phyloP scores from a whole-genome alignment of 2,888 invertebrate species.

The Trichogramma evanescens region DNA sequence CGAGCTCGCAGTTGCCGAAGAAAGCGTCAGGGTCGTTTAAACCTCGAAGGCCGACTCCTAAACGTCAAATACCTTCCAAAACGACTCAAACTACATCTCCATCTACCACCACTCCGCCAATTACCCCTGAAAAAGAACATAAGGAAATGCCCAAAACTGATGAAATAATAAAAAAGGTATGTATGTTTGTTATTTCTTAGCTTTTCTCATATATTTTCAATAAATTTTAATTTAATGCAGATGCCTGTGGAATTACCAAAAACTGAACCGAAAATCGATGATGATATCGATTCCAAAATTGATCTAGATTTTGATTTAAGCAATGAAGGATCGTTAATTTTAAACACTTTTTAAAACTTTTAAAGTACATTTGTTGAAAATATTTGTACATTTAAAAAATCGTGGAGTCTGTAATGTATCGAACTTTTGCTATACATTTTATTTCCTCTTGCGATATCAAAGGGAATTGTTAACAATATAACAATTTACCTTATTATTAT shows the following conservation, averaged over 20 bases:
- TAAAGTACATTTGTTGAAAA: background rate
- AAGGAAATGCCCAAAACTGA: conserved; percentile 34
- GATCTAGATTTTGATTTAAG: conserved; percentile 12
- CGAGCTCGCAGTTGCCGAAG: conserved; percentile 40
- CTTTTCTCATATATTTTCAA: background rate
- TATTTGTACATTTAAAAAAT: too few relatives aligned
- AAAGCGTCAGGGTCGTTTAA: conserved; percentile 44
- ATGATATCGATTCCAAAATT: background rate
- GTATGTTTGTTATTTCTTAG: background rate
- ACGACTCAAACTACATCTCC: conserved; percentile 24
- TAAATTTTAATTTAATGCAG: background rate
- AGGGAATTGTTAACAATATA: too few relatives aligned
- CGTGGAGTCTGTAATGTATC: too few relatives aligned
- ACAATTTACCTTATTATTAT: too few relatives aligned
- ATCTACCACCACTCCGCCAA: conserved; percentile 28
- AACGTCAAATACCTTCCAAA: conserved; percentile 39
- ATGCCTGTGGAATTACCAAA: conserved; percentile 6
- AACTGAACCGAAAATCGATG: background rate
- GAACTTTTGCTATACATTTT: too few relatives aligned
- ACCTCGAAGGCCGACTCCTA: conserved; percentile 41
- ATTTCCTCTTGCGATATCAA: too few relatives aligned
- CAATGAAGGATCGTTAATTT: conserved; percentile 14
- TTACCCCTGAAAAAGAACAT: conserved; percentile 33
- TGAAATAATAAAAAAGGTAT: conserved; percentile 24
- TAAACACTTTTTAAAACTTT: conserved; percentile 6